Percentiles rank a stretch among this genome's conserved stretches.
These are phyloP conservation scores for Lasioglossum lativentre DNA, from an alignment of 2,888 invertebrate genomes.

Conservation along the genomic window DNA sequence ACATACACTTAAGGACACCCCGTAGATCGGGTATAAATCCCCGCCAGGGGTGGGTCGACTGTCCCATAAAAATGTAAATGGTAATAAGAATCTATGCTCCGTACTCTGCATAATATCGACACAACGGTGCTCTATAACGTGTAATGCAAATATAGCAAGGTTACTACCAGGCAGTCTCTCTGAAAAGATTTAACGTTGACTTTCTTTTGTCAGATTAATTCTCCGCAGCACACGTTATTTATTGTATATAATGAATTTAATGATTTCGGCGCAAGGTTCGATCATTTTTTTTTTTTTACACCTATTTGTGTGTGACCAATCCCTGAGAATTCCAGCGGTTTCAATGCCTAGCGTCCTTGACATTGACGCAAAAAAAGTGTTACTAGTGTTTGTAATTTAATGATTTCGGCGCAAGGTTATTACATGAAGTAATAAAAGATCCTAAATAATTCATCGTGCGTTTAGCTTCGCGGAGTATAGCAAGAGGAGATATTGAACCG, in stretches of 20 bases:
- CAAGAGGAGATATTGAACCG: background rate
- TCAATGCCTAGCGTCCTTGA: no score
- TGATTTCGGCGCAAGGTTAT: no score
- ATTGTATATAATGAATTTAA: no score
- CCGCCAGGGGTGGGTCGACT: constrained; percentile 21
- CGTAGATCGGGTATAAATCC: constrained; percentile 34
- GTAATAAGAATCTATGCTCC: constrained; percentile 35
- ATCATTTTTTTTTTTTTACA: no score
- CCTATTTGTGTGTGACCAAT: no score
- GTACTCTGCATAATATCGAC: constrained; percentile 44
- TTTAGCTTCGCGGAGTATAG: background rate
- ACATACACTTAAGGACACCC: background rate
- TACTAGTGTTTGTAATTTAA: no score
- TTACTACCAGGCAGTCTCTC: constrained; percentile 2
- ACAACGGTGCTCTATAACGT: constrained; percentile 25
- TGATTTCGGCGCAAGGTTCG: no score
- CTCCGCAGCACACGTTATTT: no score
- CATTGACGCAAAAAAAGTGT: no score
- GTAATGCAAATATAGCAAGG: constrained; percentile 37
- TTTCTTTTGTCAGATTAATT: background rate
- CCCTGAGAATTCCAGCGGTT: no score
- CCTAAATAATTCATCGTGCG: no score
- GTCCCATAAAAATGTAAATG: constrained; percentile 60
- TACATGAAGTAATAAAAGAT: no score
- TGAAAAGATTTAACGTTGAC: background rate